Evolutionary conservation across 2,113 vertebrate genomes (phyloP).

Genomic region (Limnothrissa miodon): DNA sequence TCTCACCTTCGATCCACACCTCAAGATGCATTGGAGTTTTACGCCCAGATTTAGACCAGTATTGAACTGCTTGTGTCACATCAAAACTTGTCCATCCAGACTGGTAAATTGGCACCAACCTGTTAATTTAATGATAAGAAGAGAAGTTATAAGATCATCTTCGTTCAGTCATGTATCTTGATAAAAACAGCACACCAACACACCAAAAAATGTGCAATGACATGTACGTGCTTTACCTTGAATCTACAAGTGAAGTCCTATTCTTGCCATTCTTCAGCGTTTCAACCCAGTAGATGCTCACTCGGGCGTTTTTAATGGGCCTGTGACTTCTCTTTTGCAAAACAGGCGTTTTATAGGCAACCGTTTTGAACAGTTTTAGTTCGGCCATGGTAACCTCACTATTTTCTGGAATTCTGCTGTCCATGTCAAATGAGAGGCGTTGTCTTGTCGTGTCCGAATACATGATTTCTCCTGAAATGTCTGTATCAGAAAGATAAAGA

Average conservation of each 20-base stretch:
- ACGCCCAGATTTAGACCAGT: constrained; percentile 79
- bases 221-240: constrained; percentile 74
- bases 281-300: constrained; percentile 90
- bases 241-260: constrained; percentile 85
- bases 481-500: constrained; percentile 60
- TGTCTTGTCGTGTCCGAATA: constrained; percentile 75
- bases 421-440: constrained; percentile 86
- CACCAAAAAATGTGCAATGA: background rate
- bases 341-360: constrained; percentile 62
- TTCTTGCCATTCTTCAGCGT: constrained; percentile 77
- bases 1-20: constrained; percentile 90
- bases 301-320: constrained; percentile 75
- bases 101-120: constrained; percentile 85
- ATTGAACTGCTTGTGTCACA: constrained; percentile 90
- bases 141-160: too few species aligned
- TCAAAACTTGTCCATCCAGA: constrained; percentile 94
- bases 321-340: constrained; percentile 67
- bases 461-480: constrained; percentile 77
- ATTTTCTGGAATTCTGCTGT: constrained; percentile 82
- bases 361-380: constrained; percentile 88
- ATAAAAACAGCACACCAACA: too few species aligned
- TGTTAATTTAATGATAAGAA: constrained; percentile 52
- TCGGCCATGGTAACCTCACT: constrained; percentile 92
- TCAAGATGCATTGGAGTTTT: constrained; percentile 84
- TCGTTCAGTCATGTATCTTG: too few species aligned